A percentile compares a stretch with the other conserved stretches of the same genome.
These are phyloP conservation scores for Adelosebastes latens DNA, from an alignment of 2,797 vertebrate species.

Conservation along the genomic window DNA sequence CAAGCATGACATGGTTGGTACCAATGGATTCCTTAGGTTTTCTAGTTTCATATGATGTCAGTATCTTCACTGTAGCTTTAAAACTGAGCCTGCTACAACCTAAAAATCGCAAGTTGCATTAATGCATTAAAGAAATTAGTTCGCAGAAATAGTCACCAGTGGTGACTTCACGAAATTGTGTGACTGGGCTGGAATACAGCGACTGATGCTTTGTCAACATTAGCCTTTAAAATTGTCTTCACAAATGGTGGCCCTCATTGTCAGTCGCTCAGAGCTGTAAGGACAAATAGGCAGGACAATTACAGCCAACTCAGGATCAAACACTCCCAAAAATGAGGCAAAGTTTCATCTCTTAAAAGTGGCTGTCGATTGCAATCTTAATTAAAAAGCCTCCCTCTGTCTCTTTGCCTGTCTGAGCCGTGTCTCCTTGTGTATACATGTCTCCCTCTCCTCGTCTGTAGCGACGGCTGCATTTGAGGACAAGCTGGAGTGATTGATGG, in stretches of 20 bases:
- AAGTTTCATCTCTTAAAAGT: slow-evolving; percentile 68
- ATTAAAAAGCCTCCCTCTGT: slow-evolving; percentile 70
- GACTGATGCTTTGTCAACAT: not conserved
- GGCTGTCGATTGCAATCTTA: slow-evolving; percentile 76
- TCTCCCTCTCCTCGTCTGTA: slow-evolving; percentile 51
- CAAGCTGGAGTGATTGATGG: slow-evolving; percentile 76
- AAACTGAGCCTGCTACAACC: no score
- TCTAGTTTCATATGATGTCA: no score
- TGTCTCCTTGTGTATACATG: slow-evolving; percentile 61
- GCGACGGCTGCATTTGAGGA: slow-evolving; percentile 67
- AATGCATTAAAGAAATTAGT: no score
- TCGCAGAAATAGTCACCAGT: no score
- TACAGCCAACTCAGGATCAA: slow-evolving; percentile 42
- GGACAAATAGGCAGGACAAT: slow-evolving; percentile 20
- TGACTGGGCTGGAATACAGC: not conserved
- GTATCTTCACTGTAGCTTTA: no score
- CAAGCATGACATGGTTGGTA: no score
- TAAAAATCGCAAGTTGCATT: no score
- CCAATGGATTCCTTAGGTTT: no score
- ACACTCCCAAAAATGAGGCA: slow-evolving; percentile 53
- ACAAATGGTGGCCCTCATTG: not conserved
- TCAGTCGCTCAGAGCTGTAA: slow-evolving; percentile 7
- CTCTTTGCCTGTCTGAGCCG: slow-evolving; percentile 29
- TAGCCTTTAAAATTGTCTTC: not conserved
- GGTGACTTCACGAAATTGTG: no score